phyloP scores from a whole-genome alignment of 2,797 vertebrate species.

The Tapera naevia region DNA sequence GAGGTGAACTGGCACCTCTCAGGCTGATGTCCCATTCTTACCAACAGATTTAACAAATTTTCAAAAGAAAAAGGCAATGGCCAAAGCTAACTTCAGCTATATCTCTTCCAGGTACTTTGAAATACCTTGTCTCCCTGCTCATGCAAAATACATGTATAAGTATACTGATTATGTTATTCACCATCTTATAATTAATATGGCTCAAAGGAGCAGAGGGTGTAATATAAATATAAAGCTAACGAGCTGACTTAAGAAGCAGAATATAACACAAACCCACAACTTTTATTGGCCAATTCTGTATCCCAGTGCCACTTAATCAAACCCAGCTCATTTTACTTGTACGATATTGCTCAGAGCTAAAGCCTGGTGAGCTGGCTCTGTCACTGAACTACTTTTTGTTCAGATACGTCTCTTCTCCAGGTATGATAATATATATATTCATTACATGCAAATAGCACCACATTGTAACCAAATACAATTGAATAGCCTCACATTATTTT shows the following conservation, averaged over 20 bases:
- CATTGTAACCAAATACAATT: not conserved
- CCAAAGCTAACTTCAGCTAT: not conserved
- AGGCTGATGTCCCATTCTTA: not conserved
- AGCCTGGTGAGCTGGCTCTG: slow-evolving; percentile 1
- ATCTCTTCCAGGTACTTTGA: not conserved
- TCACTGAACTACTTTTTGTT: not conserved
- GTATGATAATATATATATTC: not conserved
- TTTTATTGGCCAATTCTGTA: not conserved
- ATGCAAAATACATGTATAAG: not conserved
- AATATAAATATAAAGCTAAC: slow-evolving; percentile 32
- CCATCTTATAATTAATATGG: slow-evolving; percentile 36
- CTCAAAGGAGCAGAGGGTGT: slow-evolving; percentile 36
- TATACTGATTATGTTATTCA: not conserved
- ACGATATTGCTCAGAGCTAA: not conserved
- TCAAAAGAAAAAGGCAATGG: not conserved
- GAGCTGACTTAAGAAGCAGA: slow-evolving; percentile 50
- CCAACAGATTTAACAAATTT: slow-evolving; percentile 7
- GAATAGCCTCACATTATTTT: not conserved
- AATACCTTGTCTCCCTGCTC: not conserved
- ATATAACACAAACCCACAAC: not conserved
- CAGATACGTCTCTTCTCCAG: slow-evolving; percentile 1
- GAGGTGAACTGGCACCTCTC: slow-evolving; percentile 23
- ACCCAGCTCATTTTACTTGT: slow-evolving; percentile 15
- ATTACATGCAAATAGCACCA: not conserved
- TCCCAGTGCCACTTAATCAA: not conserved